Evolutionary conservation across 1,140 invertebrate species (phyloP), one percentile per base, ranked within the genome.

Genomic region (Drosophila erecta): DNA sequence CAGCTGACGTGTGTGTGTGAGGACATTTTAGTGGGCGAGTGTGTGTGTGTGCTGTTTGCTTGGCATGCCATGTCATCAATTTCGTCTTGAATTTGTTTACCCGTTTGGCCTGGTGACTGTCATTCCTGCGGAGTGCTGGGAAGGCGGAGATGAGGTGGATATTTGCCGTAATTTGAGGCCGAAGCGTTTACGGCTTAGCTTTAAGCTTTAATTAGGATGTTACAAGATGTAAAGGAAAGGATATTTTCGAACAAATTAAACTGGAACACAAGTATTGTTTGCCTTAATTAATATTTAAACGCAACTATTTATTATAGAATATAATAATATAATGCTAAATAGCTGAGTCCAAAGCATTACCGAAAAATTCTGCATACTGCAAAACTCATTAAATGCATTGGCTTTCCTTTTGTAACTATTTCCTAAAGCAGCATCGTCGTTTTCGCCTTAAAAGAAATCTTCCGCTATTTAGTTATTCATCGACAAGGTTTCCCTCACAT

Each of bases 81-180:
- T 86, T 86, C 55, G 79, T 79, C 81, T 87, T 87, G 83, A 86
- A 86, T 89, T 86, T 86, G 83, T 87, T 86, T 86, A 87, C 83
- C 79, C 83, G 78, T 64, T 81, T 65, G 81, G 51, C 80, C 76
- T 58, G 46, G 43, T 56, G 50, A 55, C 74, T 85, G 61, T 84
- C 81, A 73, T 67, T 50, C 37, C 22, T 12, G 11, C 14, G 54
- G 37, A 15, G 33, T 8, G 2, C 33, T 30, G 37, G 44, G n/a
- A 27, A n/a, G n/a, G 47, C 40, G 10, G 60, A 55, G 27, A 43
- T 35, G 47, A 50, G 33, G 51, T 56, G 64, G 62, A 17, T 57
- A 69, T 73, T 80, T 85, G 73, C 80, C 80, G 64, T 70, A 85
- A 85, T 73, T 65, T 77, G n/a, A 55, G 67, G 47, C 40, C 47